Conservation (phyloP, 1,140 invertebrate genomes). For the Cyclina sinensis region DNA sequence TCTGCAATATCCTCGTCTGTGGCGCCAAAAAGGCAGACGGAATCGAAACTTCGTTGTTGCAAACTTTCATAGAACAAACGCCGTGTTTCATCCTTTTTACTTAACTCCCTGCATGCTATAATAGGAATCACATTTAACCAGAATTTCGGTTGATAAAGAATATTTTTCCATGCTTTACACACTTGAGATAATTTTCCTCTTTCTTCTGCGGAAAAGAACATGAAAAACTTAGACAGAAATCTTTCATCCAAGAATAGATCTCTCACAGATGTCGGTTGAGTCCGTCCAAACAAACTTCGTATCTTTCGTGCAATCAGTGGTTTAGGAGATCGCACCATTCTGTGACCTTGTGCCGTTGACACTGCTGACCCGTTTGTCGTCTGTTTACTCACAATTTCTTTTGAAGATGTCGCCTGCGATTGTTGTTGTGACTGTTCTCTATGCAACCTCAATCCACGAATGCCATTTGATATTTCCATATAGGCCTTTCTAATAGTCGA, state of each 20-base stretch:
- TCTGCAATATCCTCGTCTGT: slow-evolving; percentile 96
- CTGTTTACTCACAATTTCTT: slow-evolving; percentile 65
- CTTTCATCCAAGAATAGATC: slow-evolving; percentile 94
- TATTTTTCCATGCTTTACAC: slow-evolving; percentile 94
- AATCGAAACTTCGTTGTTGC: slow-evolving; percentile 94
- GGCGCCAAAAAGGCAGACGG: slow-evolving; percentile 93
- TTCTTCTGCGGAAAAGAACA: slow-evolving; percentile 94
- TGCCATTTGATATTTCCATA: slow-evolving; percentile 86
- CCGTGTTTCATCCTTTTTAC: slow-evolving; percentile 89
- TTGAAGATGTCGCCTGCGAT: slow-evolving; percentile 53
- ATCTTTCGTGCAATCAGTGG: slow-evolving; percentile 80
- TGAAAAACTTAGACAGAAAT: slow-evolving; percentile 94
- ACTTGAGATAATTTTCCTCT: slow-evolving; percentile 91
- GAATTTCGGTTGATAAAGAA: slow-evolving; percentile 94
- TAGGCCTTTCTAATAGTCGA: slow-evolving; percentile 86
- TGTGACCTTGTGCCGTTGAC: slow-evolving; percentile 61
- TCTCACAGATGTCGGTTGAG: slow-evolving; percentile 87
- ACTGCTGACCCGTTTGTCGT: slow-evolving; percentile 72
- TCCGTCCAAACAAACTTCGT: slow-evolving; percentile 78
- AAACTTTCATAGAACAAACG: slow-evolving; percentile 93
- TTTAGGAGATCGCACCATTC: slow-evolving; percentile 78
- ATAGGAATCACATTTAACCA: slow-evolving; percentile 95
- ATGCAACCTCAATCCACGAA: slow-evolving; percentile 83
- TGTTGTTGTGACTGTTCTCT: slow-evolving; percentile 78
- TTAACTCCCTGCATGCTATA: slow-evolving; percentile 93